Evolutionary conservation across 2,797 vertebrate genomes (phyloP), one percentile per base, ranked within the genome.

Genomic region (Xenentodon cancila): DNA sequence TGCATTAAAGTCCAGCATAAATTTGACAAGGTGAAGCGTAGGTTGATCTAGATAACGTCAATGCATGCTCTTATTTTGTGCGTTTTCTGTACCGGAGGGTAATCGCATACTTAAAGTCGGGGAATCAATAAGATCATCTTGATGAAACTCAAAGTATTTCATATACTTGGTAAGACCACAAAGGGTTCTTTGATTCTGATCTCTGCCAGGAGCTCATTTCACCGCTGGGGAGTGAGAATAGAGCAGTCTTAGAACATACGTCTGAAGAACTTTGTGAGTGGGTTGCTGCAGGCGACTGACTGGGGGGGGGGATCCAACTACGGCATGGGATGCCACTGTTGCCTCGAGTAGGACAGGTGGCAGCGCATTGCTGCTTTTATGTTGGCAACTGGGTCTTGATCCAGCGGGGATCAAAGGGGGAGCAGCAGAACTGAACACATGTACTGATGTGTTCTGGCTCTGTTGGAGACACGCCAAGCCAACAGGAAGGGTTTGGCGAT

Each of bases 261-360:
- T 70, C 25, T 32, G 19, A 75, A 63, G 57, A 74, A 50, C 54
- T 68, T 68, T 59, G 59, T 64, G 60, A 69, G 52, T 19, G 4
- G 30, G 44, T 19, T n/a, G 46, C 65, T 75, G 3, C 40, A 7
- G 73, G 74, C 51, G 7, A 65, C 74, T 32, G 73, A 79, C 59
- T 40, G 27, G 70, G 65, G 74, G 11, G 27, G 70, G 65, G 74
- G 11, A 55, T 57, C 63, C 49, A 19, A 17, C 52, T 8, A 18
- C 32, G 30, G 51, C 16, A 18, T 9, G 0, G 15, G 44, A 20
- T 58, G 53, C 72, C 19, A 18, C 9, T 13, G 3, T 9, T 4
- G 48, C 79, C 81, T 73, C 20, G 12, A 80, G 79, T 69, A 25
- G 68, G 57, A 69, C 81, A 84, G 84, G 85, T 85, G 85, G 75